Evolutionary conservation across 2,888 invertebrate species (phyloP).

Genomic region (Charanyca ferruginea): DNA sequence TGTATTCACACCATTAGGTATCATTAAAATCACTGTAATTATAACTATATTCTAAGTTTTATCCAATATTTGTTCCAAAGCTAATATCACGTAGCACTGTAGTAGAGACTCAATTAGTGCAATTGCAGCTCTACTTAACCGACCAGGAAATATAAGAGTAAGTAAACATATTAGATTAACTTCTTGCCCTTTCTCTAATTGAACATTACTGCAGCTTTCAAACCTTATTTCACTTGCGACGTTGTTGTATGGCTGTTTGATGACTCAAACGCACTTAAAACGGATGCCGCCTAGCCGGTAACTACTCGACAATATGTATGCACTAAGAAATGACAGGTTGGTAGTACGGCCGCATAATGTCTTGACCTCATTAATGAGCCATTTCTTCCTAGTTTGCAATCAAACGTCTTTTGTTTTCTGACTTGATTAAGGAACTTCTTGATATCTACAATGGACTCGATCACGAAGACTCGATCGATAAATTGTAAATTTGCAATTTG

Average conservation of each 20-base stretch:
- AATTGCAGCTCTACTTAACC: conserved; percentile 24
- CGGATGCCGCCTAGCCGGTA: conserved; percentile 31
- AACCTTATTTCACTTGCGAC: conserved; percentile 24
- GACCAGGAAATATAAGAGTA: conserved; percentile 32
- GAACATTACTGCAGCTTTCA: conserved; percentile 32
- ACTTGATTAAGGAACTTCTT: conserved; percentile 1
- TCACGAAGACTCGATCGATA: conserved; percentile 16
- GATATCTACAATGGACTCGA: conserved; percentile 8
- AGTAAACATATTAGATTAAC: conserved; percentile 48
- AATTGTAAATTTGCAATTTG: conserved; percentile 33
- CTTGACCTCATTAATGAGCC: conserved; percentile 11
- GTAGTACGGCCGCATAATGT: background rate
- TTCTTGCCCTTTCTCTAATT: conserved; percentile 35
- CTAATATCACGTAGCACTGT: background rate
- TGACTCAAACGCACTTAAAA: conserved; percentile 41
- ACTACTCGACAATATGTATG: conserved; percentile 5
- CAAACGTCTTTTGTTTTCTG: background rate
- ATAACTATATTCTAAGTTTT: too few relatives aligned
- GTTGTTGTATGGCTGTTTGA: background rate
- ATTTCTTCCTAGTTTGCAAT: conserved; percentile 9
- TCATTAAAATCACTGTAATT: too few relatives aligned
- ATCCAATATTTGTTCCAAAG: background rate
- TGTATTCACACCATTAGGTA: too few relatives aligned
- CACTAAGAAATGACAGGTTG: conserved; percentile 1
- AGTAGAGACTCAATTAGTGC: conserved; percentile 27